These are phyloP conservation scores for Trachythela sp. DNA, from an alignment of 64 coral and sea anemone genomes.

Conservation along the genomic window DNA sequence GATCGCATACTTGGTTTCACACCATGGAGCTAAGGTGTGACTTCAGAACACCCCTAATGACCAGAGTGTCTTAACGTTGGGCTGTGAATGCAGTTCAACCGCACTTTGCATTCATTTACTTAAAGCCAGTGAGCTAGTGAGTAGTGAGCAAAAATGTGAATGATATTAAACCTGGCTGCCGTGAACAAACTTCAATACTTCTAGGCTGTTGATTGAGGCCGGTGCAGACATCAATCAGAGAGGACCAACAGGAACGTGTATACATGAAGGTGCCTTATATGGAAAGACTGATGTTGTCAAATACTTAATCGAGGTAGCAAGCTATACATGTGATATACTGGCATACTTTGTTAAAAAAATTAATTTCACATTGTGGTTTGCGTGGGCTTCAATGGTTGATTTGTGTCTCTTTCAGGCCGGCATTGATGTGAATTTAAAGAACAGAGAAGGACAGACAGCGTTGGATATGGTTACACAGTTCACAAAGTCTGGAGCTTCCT, in stretches of 20 bases:
- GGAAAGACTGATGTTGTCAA: slow-evolving; percentile 91
- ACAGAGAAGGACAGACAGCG: slow-evolving; percentile 80
- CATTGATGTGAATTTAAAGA: slow-evolving; percentile 58
- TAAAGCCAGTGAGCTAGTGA: too few relatives aligned
- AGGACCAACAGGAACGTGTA: slow-evolving; percentile 64
- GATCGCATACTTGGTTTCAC: too few relatives aligned
- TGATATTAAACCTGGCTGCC: too few relatives aligned
- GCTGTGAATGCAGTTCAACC: too few relatives aligned
- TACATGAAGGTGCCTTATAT: slow-evolving; percentile 84
- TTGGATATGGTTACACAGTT: slow-evolving; percentile 79
- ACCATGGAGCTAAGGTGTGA: too few relatives aligned
- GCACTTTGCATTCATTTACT: too few relatives aligned
- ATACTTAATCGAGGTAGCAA: slow-evolving; percentile 74
- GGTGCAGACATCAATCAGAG: slow-evolving; percentile 84
- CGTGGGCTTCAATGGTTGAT: not conserved
- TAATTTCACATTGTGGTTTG: too few relatives aligned
- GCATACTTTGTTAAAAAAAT: not conserved
- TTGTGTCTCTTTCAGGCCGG: slow-evolving; percentile 48
- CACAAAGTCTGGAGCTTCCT: slow-evolving; percentile 76
- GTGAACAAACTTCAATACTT: not conserved
- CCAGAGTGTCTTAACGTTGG: too few relatives aligned
- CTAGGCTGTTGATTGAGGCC: slow-evolving; percentile 73
- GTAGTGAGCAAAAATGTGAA: too few relatives aligned
- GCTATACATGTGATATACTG: too few relatives aligned
- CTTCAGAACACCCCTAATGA: too few relatives aligned